phyloP scores from a whole-genome alignment of 2,888 invertebrate genomes.

The Alloscopus bannaensis region DNA sequence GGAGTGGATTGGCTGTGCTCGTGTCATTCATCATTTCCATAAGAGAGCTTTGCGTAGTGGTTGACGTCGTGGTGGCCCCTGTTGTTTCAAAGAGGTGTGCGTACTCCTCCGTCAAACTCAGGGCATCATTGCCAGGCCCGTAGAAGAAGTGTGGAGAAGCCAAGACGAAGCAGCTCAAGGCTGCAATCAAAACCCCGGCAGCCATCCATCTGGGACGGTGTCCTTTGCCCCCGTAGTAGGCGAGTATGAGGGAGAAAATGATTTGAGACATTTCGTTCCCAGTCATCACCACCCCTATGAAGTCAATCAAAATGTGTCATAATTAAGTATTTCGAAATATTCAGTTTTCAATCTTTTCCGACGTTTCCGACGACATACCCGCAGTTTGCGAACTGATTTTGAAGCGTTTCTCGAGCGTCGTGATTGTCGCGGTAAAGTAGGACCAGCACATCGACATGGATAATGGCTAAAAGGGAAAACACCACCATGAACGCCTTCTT shows the following conservation, averaged over 20 bases:
- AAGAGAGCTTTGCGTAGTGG: neutral
- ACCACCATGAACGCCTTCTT: conserved; percentile 80
- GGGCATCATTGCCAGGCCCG: conserved; percentile 79
- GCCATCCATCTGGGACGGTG: conserved; percentile 86
- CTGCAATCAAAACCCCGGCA: conserved; percentile 81
- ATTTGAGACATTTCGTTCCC: conserved; percentile 86
- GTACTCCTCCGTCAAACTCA: conserved; percentile 78
- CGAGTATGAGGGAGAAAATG: conserved; percentile 81
- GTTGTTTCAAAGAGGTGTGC: conserved; percentile 74
- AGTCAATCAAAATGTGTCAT: neutral
- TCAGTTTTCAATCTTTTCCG: too few relatives aligned
- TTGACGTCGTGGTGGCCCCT: conserved; percentile 17
- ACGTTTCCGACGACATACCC: too few relatives aligned
- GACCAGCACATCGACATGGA: conserved; percentile 83
- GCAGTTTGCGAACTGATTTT: conserved; percentile 84
- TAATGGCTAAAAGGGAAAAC: conserved; percentile 79
- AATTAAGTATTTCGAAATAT: neutral
- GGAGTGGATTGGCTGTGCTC: neutral
- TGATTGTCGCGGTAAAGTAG: conserved; percentile 85
- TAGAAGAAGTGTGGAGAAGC: conserved; percentile 81
- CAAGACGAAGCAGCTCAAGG: conserved; percentile 81
- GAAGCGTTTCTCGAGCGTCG: conserved; percentile 84
- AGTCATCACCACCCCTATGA: conserved; percentile 83
- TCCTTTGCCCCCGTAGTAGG: conserved; percentile 83
- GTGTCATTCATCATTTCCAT: neutral